Base-by-base conservation (phyloP, 2,888 invertebrate species). In the Troilus luridus region DNA sequence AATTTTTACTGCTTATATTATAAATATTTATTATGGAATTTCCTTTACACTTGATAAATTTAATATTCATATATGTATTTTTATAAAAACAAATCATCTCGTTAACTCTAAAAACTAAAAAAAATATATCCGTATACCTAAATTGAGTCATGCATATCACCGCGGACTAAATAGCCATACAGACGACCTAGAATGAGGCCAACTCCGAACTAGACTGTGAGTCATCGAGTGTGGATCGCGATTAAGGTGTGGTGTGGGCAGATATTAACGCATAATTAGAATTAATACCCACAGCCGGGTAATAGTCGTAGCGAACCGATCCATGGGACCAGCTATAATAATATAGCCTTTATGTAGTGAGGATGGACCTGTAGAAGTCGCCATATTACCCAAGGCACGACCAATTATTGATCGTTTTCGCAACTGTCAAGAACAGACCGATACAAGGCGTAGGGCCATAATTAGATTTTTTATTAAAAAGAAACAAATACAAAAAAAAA, bases 191-290 rank as follows among this genome's bases (percentile, higher is more conserved):
- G 24, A 77, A 24, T 27, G 72, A 58, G 85, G 41, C 85, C 85
- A 85, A 56, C 10, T 85, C 85, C 85, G 41, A 56, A 81, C 72
- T 24, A 72, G 72, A 77, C 72, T 41, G 27, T 85, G 85, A 85
- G 56, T 85, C 85, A 85, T 56, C n/a, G 19, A 56, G 85, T 85
- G 85, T 85, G 85, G 85, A 85, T 85, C 85, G 85, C 85, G n/a
- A 58, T 19, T 85, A 85, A 85, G 85, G 85, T 56, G 85, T 85
- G 85, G 85, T 85, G 56, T 85, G 54, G 85, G 19, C 56, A 58
- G 56, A 85, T 85, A 85, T 85, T 85, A 85, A 54, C 85, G 85
- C 56, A 85, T 85, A 85, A 85, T 85, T 85, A 85, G 17, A 77
- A 77, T 77, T 77, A 77, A 77, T 77, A 41, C 72, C 41, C 72